Evolutionary conservation across 1,140 invertebrate species (phyloP).

Genomic region (Proctacanthus coquilletti): DNA sequence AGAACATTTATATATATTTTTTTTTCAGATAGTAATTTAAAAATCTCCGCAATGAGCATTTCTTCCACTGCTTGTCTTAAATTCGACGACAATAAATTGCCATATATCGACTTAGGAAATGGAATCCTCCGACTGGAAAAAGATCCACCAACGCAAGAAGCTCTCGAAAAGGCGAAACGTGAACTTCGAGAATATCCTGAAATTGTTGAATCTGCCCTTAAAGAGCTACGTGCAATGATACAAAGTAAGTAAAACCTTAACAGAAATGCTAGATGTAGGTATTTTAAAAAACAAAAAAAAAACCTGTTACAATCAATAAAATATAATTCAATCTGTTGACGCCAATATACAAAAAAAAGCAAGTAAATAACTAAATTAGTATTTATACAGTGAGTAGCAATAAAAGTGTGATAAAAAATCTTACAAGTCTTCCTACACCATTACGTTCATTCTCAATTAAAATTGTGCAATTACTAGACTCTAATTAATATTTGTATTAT

Average conservation of each 20-base stretch:
- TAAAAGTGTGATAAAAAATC: no score
- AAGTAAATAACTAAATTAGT: no score
- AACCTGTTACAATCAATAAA: not conserved
- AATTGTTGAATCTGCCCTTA: conserved; percentile 40
- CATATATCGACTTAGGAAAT: conserved; percentile 34
- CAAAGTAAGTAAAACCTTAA: conserved; percentile 11
- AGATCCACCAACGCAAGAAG: conserved; percentile 30
- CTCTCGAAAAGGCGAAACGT: conserved; percentile 37
- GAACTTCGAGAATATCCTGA: conserved; percentile 53
- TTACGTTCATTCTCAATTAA: no score
- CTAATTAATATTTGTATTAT: no score
- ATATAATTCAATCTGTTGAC: no score
- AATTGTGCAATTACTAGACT: no score
- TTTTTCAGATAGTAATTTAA: no score
- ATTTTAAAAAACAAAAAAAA: not conserved
- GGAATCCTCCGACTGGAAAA: conserved; percentile 34
- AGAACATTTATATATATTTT: no score
- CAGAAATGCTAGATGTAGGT: not conserved
- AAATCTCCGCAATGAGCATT: no score
- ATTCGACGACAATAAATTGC: conserved; percentile 32
- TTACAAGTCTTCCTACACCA: no score
- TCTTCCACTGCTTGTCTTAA: conserved; percentile 27
- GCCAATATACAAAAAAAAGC: no score
- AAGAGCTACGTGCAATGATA: conserved; percentile 37
- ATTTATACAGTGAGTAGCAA: no score